These are phyloP conservation scores for Ranitomeya variabilis DNA, from an alignment of 2,113 vertebrate genomes.

Conservation along the genomic window DNA sequence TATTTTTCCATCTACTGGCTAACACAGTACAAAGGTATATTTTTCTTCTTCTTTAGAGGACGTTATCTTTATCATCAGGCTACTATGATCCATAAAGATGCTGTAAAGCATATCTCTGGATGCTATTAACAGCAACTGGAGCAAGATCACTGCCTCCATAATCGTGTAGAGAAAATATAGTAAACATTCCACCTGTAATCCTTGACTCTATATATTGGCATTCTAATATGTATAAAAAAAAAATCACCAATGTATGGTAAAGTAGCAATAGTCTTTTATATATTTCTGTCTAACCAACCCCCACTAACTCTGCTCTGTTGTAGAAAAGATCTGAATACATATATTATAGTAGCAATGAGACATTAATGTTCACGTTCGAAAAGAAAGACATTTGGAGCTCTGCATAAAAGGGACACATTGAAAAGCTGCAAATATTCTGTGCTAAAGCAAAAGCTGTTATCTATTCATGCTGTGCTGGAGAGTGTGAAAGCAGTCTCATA, in stretches of 20 bases:
- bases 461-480: constrained; percentile 53
- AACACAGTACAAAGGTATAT: no score
- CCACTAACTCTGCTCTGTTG: not conserved
- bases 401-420: constrained; percentile 45
- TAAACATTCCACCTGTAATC: not conserved
- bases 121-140: no score
- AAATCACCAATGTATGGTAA: not conserved
- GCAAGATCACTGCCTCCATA: no score
- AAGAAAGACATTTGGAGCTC: constrained; percentile 42
- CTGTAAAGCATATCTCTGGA: no score
- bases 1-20: no score
- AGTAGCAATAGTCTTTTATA: constrained; percentile 5
- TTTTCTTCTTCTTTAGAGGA: not conserved
- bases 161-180: no score
- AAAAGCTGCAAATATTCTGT: constrained; percentile 47
- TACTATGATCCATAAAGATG: no score
- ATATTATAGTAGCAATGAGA: constrained; percentile 29
- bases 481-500: constrained; percentile 65
- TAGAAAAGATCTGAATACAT: constrained; percentile 18
- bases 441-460: constrained; percentile 55
- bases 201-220: not conserved
- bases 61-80: no score
- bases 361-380: constrained; percentile 29
- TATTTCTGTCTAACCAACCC: not conserved
- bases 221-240: not conserved